A percentile compares a stretch with the other conserved stretches of the same genome.
These are phyloP conservation scores for Nudaria mundana DNA, from an alignment of 2,888 invertebrate species.

Conservation along the genomic window DNA sequence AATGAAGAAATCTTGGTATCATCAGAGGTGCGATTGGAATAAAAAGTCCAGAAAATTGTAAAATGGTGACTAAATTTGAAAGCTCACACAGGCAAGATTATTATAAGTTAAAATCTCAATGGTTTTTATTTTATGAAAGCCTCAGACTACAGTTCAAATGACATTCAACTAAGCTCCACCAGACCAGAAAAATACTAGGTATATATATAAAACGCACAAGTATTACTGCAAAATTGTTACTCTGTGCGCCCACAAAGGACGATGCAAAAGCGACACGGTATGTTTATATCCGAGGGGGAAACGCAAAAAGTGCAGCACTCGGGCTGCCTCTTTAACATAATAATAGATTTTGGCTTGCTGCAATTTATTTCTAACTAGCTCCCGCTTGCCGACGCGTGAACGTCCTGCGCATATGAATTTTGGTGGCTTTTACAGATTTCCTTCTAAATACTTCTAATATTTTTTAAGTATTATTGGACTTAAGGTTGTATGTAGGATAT, in stretches of 20 bases:
- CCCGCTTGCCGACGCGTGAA: conserved; percentile 26
- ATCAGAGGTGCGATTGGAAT: too few relatives aligned
- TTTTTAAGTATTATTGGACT: background rate
- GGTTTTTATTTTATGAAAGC: too few relatives aligned
- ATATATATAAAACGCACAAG: background rate
- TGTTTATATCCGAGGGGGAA: conserved; percentile 58
- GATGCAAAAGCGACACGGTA: conserved; percentile 53
- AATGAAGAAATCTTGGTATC: too few relatives aligned
- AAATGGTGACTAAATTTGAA: too few relatives aligned
- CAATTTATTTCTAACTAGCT: conserved; percentile 60
- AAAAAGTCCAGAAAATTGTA: too few relatives aligned
- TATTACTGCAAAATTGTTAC: conserved; percentile 18
- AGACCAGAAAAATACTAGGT: background rate
- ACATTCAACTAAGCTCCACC: too few relatives aligned
- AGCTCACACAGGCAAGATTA: too few relatives aligned
- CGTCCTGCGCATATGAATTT: conserved; percentile 13
- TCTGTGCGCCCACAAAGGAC: conserved; percentile 33
- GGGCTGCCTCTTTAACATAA: conserved; percentile 67
- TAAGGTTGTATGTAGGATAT: too few relatives aligned
- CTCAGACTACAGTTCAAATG: too few relatives aligned
- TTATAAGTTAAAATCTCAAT: too few relatives aligned
- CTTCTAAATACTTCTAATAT: conserved; percentile 11
- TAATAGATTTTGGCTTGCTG: conserved; percentile 63
- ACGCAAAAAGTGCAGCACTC: conserved; percentile 60
- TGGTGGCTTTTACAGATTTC: conserved; percentile 19